Base-by-base conservation (phyloP, 1,140 invertebrate genomes). In the Dendroctonus valens region DNA sequence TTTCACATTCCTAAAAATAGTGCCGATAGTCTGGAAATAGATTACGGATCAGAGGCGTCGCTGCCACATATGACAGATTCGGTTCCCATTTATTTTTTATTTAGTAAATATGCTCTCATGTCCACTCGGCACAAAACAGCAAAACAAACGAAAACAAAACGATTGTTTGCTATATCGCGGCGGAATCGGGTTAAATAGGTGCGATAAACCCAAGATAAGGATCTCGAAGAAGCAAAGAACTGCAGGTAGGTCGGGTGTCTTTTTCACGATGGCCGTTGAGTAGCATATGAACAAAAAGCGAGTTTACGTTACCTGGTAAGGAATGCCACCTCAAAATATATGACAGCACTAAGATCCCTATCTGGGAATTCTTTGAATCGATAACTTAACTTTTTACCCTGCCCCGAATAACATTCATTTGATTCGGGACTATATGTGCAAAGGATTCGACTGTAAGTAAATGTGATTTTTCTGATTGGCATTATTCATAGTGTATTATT, bases 281-380 rank as follows among this genome's bases (percentile, higher is more conserved):
- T 39, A 9, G 59, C 38, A 50, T 38, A 51, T 51, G 59, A 61
- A 42, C 12, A 49, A 54, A 57, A 64, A 54, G 48, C 67, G 60
- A n/a, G 48, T 52, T 49, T 40, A 44, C 42, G 46, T 59, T 70
- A 67, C 69, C 69, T 50, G 60, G 54, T 62, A 67, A 70, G 60
- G 59, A 70, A 70, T 70, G 69, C 66, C 69, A 64, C 55, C 59
- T 70, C 65, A 64, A 67, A 70, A 70, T 69, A 69, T 70, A 70
- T 70, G 69, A 70, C 69, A 55, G 60, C 55, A 67, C 44, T 64
- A 12, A 70, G 69, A 70, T 70, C 38, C n/a, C 54, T 70, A 70
- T 70, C 69, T 67, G 42, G 15, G 54, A 41, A 55, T 70, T 70
- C 64, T 70, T 55, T 67, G 69, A 70, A 70, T 70, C 50, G 64